Base-by-base conservation (phyloP, 2,113 vertebrate species). In the Eleginops maclovinus region DNA sequence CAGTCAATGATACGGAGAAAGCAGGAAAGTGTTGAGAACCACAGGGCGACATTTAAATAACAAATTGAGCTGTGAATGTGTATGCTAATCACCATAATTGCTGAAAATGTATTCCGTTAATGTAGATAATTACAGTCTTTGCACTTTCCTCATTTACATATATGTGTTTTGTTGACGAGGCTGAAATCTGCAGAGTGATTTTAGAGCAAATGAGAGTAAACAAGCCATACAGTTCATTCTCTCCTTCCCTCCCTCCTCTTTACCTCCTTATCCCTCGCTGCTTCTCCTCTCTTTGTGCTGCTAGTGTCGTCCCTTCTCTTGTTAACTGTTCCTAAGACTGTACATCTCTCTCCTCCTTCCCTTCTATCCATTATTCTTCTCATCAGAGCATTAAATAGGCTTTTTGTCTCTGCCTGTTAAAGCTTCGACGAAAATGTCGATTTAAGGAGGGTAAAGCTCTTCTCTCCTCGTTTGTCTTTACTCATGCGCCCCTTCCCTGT, bases 91-190 rank as follows among this genome's bases (percentile, higher is more conserved):
- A 61, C 36, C 58, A 62, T 83, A 88, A 83, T 88, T 79, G 16
- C 58, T 75, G 58, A 50, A 78, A 77, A 67, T 61, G 51, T 64
- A 77, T 64, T 75, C 79, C 17, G 59, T 78, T 77, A 83, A 86
- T 81, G 77, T 49, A 24, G 73, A 75, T 85, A 83, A 86, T 88
- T 72, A 75, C 49, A 75, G 79, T 61, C 61, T 83, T 67, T 73
- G 59, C 63, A 62, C 72, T 66, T 28, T 55, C 13, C 28, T 11
- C 56, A 73, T 75, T 75, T 83, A 65, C 86, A 36, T 36, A 72
- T 56, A 11, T 78, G 65, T 70, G 67, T 74, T 79, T 73, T 67
- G 72, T 79, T 79, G 79, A 72, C 21, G 1, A 50, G 59, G 72
- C 69, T 53, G 43, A 73, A 77, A 82, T 58, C 67, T 58, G 15